phyloP scores from a whole-genome alignment of 2,888 invertebrate genomes.

The Himalopsyche tibetana region DNA sequence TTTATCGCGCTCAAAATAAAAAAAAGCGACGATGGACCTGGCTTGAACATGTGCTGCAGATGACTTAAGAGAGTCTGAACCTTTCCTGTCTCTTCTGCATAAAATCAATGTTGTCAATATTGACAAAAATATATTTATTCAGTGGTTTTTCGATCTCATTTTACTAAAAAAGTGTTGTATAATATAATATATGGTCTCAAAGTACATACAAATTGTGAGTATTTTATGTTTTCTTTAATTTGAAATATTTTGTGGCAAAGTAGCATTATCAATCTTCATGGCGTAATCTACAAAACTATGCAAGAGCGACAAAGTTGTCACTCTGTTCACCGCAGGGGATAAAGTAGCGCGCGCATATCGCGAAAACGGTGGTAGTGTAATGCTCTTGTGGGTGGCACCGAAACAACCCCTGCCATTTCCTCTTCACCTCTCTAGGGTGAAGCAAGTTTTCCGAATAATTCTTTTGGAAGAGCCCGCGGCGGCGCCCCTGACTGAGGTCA shows the following conservation, averaged over 20 bases:
- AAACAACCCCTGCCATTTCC: constrained; percentile 36
- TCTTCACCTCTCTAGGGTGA: constrained; percentile 47
- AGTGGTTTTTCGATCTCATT: no score
- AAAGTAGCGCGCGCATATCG: constrained; percentile 35
- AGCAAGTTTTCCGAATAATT: constrained; percentile 62
- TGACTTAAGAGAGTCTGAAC: no score
- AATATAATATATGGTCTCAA: no score
- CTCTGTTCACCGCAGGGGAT: constrained; percentile 41
- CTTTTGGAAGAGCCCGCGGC: constrained; percentile 61
- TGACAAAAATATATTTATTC: no score
- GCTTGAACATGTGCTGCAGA: no score
- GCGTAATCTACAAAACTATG: constrained; percentile 43
- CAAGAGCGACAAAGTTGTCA: constrained; percentile 50
- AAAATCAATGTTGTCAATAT: no score
- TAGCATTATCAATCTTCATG: constrained; percentile 35
- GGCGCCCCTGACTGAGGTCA: constrained; percentile 11
- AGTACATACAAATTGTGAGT: no score
- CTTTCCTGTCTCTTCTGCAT: no score
- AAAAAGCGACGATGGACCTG: no score
- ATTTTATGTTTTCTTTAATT: no score
- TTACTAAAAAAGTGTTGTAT: no score
- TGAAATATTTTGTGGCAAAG: background rate
- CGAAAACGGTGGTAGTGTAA: background rate
- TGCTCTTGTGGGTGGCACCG: constrained; percentile 16
- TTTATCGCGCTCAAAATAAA: no score